phyloP scores from a whole-genome alignment of 2,113 vertebrate species.

The Brienomyrus brachyistius region DNA sequence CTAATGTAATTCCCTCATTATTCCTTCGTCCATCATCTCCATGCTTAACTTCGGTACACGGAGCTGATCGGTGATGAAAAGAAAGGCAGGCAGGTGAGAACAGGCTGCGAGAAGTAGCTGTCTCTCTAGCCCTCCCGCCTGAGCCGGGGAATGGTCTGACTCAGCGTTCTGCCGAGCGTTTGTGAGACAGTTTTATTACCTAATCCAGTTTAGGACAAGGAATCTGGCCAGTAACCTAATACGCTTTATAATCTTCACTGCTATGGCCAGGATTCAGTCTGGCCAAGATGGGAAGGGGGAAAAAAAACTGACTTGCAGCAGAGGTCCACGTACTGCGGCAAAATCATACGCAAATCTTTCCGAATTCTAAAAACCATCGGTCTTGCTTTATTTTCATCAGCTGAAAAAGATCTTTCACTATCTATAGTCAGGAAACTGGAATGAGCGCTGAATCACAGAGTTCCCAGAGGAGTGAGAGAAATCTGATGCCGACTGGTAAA shows the following conservation, averaged over 20 bases:
- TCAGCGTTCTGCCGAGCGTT: slow-evolving; percentile 38
- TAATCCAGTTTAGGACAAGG: slow-evolving; percentile 62
- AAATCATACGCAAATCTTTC: background rate
- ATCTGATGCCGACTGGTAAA: background rate
- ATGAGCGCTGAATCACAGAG: background rate
- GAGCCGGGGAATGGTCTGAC: slow-evolving; percentile 36
- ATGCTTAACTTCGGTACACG: background rate
- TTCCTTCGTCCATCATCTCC: background rate
- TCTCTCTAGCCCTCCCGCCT: slow-evolving; percentile 4
- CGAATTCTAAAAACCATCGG: background rate
- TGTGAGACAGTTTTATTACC: slow-evolving; percentile 52
- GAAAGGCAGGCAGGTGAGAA: slow-evolving; percentile 12
- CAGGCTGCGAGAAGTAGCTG: slow-evolving; percentile 16
- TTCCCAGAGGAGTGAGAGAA: background rate
- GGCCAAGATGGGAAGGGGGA: slow-evolving; percentile 32
- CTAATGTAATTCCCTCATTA: background rate
- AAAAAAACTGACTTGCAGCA: background rate
- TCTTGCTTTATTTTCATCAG: slow-evolving; percentile 19
- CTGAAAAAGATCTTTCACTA: background rate
- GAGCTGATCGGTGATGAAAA: background rate
- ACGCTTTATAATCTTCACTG: slow-evolving; percentile 49
- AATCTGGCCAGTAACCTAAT: slow-evolving; percentile 57
- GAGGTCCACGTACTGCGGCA: background rate
- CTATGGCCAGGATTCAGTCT: slow-evolving; percentile 43
- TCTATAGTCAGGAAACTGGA: background rate